Base-by-base conservation (phyloP, 1,140 invertebrate species). In the Plectus sambesii region DNA sequence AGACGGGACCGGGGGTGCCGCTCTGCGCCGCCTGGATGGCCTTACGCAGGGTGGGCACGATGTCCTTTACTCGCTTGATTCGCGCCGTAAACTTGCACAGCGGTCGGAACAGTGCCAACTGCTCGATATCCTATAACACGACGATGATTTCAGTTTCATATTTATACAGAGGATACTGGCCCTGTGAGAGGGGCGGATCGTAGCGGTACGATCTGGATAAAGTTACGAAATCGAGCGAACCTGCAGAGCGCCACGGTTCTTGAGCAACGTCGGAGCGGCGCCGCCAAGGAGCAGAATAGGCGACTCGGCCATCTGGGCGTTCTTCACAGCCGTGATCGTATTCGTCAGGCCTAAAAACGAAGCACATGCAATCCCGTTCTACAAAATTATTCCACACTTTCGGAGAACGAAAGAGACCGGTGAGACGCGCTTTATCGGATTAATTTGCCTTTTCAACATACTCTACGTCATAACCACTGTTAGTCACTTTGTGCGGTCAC, bases 261-360 rank as follows among this genome's bases (percentile, higher is more conserved):
- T 63, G 30, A 70, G 44, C 22, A 67, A 47, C 39, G 66, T 66
- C 5, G 64, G 64, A 17, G 60, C 55, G 17, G 62, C 66, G 22
- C 73, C 74, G 17, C 79, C 78, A 27, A 81, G 70, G n/a, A 81
- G 56, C 20, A 81, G 55, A 3, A 81, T 51, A 3, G 79, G 79
- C 19, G 77, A 78, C 63, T 81, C 80, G 2, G 79, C 80, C 78
- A 81, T 80, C 65, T 81, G 79, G 4, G 79, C 79, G 75, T 81
- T 81, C 60, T 81, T 81, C 0, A 81, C 69, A 35, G 80, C 80
- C 20, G 79, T 81, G 22, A 81, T 71, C 19, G 79, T 79, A 60
- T 81, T 81, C 2, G 79, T 81, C 1, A 79, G 52, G 30, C 77
- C 76, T 72, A 53, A 43, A 60, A 51, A 1, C 35, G 38, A n/a